Base-by-base conservation (phyloP, 2,113 vertebrate species). In the Ammodytes marinus region DNA sequence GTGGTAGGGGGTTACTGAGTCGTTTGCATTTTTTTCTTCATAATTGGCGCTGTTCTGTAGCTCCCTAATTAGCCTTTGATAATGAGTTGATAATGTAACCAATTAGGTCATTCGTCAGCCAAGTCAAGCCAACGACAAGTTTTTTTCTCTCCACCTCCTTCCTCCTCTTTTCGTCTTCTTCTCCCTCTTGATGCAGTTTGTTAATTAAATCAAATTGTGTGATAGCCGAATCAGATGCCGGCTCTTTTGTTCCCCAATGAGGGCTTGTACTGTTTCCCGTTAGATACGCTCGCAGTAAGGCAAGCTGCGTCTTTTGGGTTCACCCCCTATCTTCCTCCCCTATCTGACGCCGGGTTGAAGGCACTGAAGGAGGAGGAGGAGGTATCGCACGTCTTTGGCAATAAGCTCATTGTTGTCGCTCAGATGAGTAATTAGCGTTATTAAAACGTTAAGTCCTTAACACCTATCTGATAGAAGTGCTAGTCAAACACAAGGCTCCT, bases 61-160 rank as follows among this genome's bases (percentile, higher is more conserved):
- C 94, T 95, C 76, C 42, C 94, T 96, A 96, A 96, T 96, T 96
- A 96, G 95, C 91, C 91, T 95, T 95, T 96, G 95, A 95, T 96
- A 91, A 93, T 84, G 90, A 92, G 91, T 94, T 93, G 90, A 94
- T 95, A 94, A 93, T 95, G 96, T 93, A 95, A 95, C 92, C 94
- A 92, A 94, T 96, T 95, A 96, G 94, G 87, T 95, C 91, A 95
- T 89, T 96, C 92, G 91, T 92, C 80, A 92, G 79, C 82, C 85
- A 92, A 93, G 89, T 95, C 84, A 74, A 83, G 66, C 61, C 12
- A 15, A 63, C 27, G 61, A 79, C 81, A 73, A 82, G 80, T 66
- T 80, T 50, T 76, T 81, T 76, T 76, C 40, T 60, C 7, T 35
- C 43, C 39, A 27, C 63, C 49, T 27, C 64, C 66, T 45, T n/a